Evolutionary conservation across 2,888 invertebrate species (phyloP), one percentile per base, ranked within the genome.

Genomic region (Pandemis corylana): DNA sequence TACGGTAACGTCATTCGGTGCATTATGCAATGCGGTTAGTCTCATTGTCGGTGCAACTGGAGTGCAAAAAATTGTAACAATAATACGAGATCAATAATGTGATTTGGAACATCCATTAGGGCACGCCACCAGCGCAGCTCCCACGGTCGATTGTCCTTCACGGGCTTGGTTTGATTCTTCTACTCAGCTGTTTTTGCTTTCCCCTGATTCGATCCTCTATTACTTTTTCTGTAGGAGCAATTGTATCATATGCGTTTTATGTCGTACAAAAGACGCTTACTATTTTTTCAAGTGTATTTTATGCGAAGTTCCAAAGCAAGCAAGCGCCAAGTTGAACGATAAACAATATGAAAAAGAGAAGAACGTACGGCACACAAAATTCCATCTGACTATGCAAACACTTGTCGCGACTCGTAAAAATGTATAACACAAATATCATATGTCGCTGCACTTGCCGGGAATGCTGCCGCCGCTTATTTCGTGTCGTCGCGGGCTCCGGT

Each of bases 21-120:
- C 77, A 84, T 88, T 87, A 84, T 86, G 85, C 86, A 89, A 88
- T 83, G 85, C 82, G 86, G 85, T 86, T 83, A 84, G 86, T 81
- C 78, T 84, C 78, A 85, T 86, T 83, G 85, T 85, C 77, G 80
- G 81, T 81, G 69, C 28, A 28, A 28, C 28, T 59, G 59, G 72
- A 71, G 73, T 78, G 83, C 81, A 91, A 89, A 91, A 90, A 91
- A 87, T 81, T 72, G 73, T 84, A 83, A 90, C 90, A 92, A 90
- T 88, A 85, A 90, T 91, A 91, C 89, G 89, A 91, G 88, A 85
- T 90, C 89, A 91, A 92, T 93, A 90, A 89, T 88, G 86, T 86
- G 87, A 90, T 90, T 90, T 87, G 81, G 85, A 83, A 83, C 84
- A 82, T 84, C 91, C 86, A 93, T 93, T 94, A 92, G 88, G 83